Percentiles rank a stretch among this genome's conserved stretches.
Conservation (phyloP, 2,113 vertebrate genomes). For the Pseudopipra pipra region DNA sequence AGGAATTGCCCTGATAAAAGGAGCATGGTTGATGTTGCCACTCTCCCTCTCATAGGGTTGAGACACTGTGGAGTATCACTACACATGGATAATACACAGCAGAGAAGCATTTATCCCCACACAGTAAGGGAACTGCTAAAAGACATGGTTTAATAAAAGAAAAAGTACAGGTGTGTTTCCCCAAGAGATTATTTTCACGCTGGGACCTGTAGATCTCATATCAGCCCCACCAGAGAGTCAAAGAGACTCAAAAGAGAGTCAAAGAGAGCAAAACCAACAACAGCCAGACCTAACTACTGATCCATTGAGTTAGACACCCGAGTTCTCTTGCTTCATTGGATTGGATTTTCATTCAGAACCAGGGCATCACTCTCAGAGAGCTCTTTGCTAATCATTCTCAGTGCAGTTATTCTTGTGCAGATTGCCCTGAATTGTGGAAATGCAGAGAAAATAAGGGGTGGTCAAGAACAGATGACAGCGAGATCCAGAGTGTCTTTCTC, state of each 20-base stretch:
- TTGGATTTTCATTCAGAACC: neutral
- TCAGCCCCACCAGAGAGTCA: neutral
- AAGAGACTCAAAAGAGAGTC: neutral
- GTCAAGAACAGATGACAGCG: neutral
- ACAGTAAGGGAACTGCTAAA: neutral
- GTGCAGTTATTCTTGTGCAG: neutral
- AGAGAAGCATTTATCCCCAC: neutral
- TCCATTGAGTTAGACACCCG: neutral
- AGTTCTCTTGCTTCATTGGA: neutral
- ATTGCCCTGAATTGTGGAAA: neutral
- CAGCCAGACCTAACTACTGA: neutral
- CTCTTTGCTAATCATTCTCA: neutral
- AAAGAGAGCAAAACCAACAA: neutral
- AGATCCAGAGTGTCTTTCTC: neutral
- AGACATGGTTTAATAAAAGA: neutral
- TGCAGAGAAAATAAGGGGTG: neutral
- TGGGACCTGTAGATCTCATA: neutral
- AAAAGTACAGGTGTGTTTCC: neutral
- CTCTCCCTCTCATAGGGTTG: neutral
- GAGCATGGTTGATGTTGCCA: neutral
- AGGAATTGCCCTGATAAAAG: neutral
- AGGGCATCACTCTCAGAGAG: neutral
- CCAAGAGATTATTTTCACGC: rapidly evolving
- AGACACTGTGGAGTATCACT: neutral
- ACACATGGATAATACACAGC: rapidly evolving